Evolutionary conservation across 2,888 invertebrate genomes (phyloP).

Genomic region (Oligia fasciuncula): DNA sequence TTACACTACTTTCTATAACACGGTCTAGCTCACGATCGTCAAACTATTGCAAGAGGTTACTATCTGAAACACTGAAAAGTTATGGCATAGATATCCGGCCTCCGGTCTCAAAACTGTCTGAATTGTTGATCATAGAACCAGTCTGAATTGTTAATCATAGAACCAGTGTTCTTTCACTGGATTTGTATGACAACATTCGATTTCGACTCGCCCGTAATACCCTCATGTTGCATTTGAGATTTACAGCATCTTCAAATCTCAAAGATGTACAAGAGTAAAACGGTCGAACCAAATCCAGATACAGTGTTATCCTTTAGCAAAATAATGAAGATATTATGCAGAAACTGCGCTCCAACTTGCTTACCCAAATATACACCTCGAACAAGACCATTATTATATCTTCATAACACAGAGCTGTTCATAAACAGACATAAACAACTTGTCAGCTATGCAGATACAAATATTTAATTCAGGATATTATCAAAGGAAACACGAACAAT

Average conservation of each 20-base stretch:
- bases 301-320: slow-evolving; percentile 3
- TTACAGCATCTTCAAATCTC: not conserved
- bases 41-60: no score
- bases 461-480: slow-evolving; percentile 63
- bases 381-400: slow-evolving; percentile 46
- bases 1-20: not conserved
- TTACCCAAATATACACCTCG: slow-evolving; percentile 36
- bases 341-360: slow-evolving; percentile 19
- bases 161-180: not conserved
- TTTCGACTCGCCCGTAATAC: not conserved
- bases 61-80: not conserved
- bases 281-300: not conserved
- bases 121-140: not conserved
- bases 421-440: slow-evolving; percentile 57
- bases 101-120: not conserved
- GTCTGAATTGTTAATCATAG: not conserved
- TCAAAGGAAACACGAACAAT: slow-evolving; percentile 64
- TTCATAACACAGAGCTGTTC: slow-evolving; percentile 44
- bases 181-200: not conserved
- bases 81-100: no score
- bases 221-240: not conserved
- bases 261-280: not conserved
- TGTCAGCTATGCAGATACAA: slow-evolving; percentile 56
- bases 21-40: not conserved
- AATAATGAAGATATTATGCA: slow-evolving; percentile 29